Evolutionary conservation across 2,797 vertebrate genomes (phyloP), one percentile per base, ranked within the genome.

Genomic region (Typhlichthys subterraneus): DNA sequence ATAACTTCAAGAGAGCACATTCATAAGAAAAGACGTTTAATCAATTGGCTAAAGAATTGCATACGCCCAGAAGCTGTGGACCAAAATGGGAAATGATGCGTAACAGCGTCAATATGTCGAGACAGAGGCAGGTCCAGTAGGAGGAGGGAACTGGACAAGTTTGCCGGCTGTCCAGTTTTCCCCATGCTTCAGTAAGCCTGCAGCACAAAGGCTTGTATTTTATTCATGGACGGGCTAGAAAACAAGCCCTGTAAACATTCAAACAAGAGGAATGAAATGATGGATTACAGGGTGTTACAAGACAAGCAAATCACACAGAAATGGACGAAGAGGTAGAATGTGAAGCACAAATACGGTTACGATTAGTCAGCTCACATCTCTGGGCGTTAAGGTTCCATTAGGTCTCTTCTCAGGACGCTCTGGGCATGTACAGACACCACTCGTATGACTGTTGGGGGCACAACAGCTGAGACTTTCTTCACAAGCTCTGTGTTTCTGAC

Each of bases 21-120:
- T 12, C 55, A 17, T 4, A 60, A 57, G 45, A 45, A 57, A 66
- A 65, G 46, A 65, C 17, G 69, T 73, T 61, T 8, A 59, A 54
- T 69, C 50, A 33, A 46, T 29, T 19, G 14, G 72, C 61, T 51
- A 17, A 45, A 62, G 56, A 71, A 67, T 51, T 56, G 56, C 60
- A 59, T 38, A 57, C 64, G 65, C 68, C 76, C 75, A 2, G 29
- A 57, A 72, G 81, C 73, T 63, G 33, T 31, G 67, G 57, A 73
- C 76, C 64, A 65, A 68, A 73, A 59, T 61, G 63, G n/a, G 49
- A 64, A 14, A 38, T 58, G 69, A 52, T 48, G 61, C 69, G 75
- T 72, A 88, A 85, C 73, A 12, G 46, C 53, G 73, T 85, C 88
- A 84, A 82, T 81, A 80, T 56, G 56, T 79, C 77, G 29, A 74